Evolutionary conservation across 2,797 vertebrate species (phyloP).

Genomic region (Oophaga sylvatica): DNA sequence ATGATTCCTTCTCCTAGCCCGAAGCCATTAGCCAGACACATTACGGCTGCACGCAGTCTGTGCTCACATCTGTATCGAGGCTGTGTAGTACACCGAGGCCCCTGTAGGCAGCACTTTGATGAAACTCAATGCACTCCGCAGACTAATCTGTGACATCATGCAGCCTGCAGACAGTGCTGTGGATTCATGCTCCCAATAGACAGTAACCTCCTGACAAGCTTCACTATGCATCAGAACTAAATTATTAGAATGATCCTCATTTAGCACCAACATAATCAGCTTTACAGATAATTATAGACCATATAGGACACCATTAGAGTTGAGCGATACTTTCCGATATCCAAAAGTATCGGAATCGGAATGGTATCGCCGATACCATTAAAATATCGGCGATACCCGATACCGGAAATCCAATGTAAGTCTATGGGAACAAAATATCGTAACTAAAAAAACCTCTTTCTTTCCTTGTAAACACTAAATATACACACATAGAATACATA

Average conservation of each 20-base stretch:
- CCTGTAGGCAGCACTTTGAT: slow-evolving; percentile 28
- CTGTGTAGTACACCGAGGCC: not conserved
- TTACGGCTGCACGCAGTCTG: not conserved
- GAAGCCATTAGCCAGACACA: slow-evolving; percentile 4
- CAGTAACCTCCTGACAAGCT: not conserved
- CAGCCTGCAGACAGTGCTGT: not conserved
- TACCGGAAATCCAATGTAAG: too few species aligned
- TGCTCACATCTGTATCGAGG: not conserved
- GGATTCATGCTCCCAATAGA: not conserved
- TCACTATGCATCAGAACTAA: not conserved
- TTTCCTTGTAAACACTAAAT: too few species aligned
- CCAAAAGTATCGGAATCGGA: too few species aligned
- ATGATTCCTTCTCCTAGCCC: slow-evolving; percentile 18
- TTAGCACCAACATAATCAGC: not conserved
- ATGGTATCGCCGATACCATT: too few species aligned
- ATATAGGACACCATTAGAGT: too few species aligned
- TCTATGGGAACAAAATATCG: too few species aligned
- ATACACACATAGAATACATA: too few species aligned
- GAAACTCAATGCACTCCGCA: slow-evolving; percentile 13
- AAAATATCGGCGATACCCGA: too few species aligned
- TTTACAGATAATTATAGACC: too few species aligned
- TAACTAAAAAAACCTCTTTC: too few species aligned
- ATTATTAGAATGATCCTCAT: not conserved
- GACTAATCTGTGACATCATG: slow-evolving; percentile 15
- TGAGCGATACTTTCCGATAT: too few species aligned